phyloP scores from a whole-genome alignment of 2,113 vertebrate species.

The Catagonus wagneri region DNA sequence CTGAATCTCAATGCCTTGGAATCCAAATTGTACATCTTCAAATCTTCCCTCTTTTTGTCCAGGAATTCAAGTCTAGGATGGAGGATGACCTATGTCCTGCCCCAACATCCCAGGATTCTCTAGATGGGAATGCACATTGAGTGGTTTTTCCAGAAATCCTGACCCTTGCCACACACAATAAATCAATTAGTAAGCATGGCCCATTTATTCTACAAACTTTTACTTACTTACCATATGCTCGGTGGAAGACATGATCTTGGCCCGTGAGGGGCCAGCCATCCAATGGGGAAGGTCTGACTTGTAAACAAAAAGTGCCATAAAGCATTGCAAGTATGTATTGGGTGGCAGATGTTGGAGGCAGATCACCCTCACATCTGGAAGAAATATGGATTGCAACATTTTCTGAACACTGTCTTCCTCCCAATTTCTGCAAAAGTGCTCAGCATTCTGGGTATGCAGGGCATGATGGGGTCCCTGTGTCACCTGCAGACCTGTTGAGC shows the following conservation, averaged over 20 bases:
- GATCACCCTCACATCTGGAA: slow-evolving; percentile 77
- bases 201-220: slow-evolving; percentile 69
- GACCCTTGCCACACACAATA: slow-evolving; percentile 71
- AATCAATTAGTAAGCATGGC: slow-evolving; percentile 71
- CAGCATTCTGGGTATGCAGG: background rate
- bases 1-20: background rate
- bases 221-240: slow-evolving; percentile 71
- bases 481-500: background rate
- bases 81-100: background rate
- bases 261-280: background rate
- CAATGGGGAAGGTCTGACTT: slow-evolving; percentile 57
- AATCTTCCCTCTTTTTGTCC: background rate
- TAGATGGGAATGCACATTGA: background rate
- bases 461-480: background rate
- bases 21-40: background rate
- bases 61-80: background rate
- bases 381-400: slow-evolving; percentile 68
- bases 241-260: slow-evolving; percentile 42
- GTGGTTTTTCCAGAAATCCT: background rate
- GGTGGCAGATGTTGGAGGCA: slow-evolving; percentile 77
- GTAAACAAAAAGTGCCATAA: slow-evolving; percentile 77
- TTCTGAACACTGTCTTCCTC: slow-evolving; percentile 43
- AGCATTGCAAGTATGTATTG: slow-evolving; percentile 75
- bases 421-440: slow-evolving; percentile 27
- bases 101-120: background rate